These are phyloP conservation scores for Apistogramma diplotaenia DNA, from an alignment of 2,113 vertebrate species.

Conservation along the genomic window DNA sequence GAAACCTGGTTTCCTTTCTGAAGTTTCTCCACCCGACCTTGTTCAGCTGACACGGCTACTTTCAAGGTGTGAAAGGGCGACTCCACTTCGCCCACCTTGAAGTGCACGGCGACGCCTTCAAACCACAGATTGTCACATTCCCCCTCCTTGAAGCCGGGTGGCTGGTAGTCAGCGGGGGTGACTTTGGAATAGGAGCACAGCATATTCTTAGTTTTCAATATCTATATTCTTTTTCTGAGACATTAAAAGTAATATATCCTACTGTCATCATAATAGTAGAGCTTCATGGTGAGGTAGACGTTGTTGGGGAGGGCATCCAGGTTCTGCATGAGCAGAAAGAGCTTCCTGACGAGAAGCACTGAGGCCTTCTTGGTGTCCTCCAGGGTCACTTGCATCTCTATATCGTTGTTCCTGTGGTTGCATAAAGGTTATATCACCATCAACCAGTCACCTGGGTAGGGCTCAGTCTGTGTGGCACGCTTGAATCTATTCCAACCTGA, in stretches of 20 bases:
- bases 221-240: not conserved
- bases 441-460: not conserved
- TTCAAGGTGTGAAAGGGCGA: constrained; percentile 86
- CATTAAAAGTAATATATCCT: not conserved
- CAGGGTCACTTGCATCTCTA: constrained; percentile 61
- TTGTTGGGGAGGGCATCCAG: constrained; percentile 82
- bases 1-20: constrained; percentile 39
- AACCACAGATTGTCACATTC: constrained; percentile 83
- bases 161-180: constrained; percentile 90
- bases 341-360: constrained; percentile 89
- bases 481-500: constrained; percentile 62
- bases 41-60: constrained; percentile 84
- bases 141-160: constrained; percentile 91
- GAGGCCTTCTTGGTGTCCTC: constrained; percentile 89
- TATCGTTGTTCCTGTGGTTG: constrained; percentile 60
- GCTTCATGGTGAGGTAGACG: constrained; percentile 91
- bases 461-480: not conserved
- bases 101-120: constrained; percentile 83
- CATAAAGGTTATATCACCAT: not conserved
- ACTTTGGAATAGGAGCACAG: constrained; percentile 71
- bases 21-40: constrained; percentile 60
- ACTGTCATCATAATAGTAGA: constrained; percentile 95
- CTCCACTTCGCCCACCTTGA: constrained; percentile 88
- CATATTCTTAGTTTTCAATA: not conserved
- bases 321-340: constrained; percentile 93